Percentiles rank a stretch among this genome's conserved stretches.
These are phyloP conservation scores for Papilio protenor DNA, from an alignment of 2,888 invertebrate genomes.

Conservation along the genomic window DNA sequence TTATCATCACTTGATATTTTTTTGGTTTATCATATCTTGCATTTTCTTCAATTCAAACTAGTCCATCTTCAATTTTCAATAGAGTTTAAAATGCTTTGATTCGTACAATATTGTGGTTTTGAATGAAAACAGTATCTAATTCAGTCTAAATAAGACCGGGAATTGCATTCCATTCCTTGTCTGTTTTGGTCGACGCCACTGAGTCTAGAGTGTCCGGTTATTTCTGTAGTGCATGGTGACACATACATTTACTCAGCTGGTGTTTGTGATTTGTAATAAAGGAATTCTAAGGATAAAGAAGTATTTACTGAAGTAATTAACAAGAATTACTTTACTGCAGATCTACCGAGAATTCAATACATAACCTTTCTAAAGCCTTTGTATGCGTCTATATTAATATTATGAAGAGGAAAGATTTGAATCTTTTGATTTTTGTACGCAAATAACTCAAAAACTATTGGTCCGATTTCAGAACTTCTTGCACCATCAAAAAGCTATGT, in stretches of 20 bases:
- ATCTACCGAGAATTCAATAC: neutral
- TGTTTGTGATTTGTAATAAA: conserved; percentile 46
- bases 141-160: conserved; percentile 24
- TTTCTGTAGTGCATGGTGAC: conserved; percentile 36
- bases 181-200: conserved; percentile 39
- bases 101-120: neutral
- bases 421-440: no score
- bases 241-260: conserved; percentile 37
- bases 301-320: neutral
- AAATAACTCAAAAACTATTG: no score
- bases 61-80: neutral
- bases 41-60: conserved; percentile 15
- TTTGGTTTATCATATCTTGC: conserved; percentile 21
- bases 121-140: conserved; percentile 35
- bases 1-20: conserved; percentile 23
- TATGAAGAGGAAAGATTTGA: no score
- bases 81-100: conserved; percentile 18
- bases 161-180: conserved; percentile 29
- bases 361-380: neutral
- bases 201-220: conserved; percentile 40
- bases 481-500: no score
- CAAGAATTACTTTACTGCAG: neutral
- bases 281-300: conserved; percentile 31
- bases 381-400: neutral
- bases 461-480: neutral